phyloP scores from a whole-genome alignment of 1,140 invertebrate genomes.

The Hyles vespertilio region DNA sequence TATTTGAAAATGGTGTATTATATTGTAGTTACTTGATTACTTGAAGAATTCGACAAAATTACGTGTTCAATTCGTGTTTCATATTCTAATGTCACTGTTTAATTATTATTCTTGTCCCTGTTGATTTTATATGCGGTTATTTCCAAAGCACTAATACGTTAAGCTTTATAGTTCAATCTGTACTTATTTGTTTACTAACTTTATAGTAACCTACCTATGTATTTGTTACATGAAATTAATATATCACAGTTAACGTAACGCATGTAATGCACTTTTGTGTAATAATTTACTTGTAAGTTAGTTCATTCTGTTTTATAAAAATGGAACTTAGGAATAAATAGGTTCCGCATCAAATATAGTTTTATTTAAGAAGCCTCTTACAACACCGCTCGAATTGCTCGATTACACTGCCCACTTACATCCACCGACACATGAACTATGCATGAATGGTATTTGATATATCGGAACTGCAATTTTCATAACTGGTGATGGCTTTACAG shows the following conservation, averaged over 20 bases:
- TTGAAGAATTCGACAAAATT: too few species aligned
- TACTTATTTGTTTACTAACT: constrained; percentile 58
- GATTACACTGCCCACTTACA: too few species aligned
- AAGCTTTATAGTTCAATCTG: constrained; percentile 43
- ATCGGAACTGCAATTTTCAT: too few species aligned
- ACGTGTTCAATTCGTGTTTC: too few species aligned
- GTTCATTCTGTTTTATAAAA: constrained; percentile 63
- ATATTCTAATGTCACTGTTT: not conserved
- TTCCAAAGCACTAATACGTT: constrained; percentile 46
- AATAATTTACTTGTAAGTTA: constrained; percentile 51
- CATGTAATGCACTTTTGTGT: constrained; percentile 62
- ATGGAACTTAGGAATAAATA: constrained; percentile 53
- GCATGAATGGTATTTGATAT: too few species aligned
- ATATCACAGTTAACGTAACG: constrained; percentile 49
- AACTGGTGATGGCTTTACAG: too few species aligned
- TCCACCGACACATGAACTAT: too few species aligned
- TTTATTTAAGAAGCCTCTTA: constrained; percentile 27
- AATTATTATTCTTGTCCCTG: constrained; percentile 1
- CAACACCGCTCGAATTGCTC: too few species aligned
- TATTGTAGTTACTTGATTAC: too few species aligned
- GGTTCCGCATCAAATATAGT: constrained; percentile 33
- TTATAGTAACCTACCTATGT: constrained; percentile 37
- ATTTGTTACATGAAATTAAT: constrained; percentile 48
- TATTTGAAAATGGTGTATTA: too few species aligned
- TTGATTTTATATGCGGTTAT: constrained; percentile 33